Evolutionary conservation across 2,113 vertebrate species (phyloP), one percentile per base, ranked within the genome.

Genomic region (Trogon surrucura): DNA sequence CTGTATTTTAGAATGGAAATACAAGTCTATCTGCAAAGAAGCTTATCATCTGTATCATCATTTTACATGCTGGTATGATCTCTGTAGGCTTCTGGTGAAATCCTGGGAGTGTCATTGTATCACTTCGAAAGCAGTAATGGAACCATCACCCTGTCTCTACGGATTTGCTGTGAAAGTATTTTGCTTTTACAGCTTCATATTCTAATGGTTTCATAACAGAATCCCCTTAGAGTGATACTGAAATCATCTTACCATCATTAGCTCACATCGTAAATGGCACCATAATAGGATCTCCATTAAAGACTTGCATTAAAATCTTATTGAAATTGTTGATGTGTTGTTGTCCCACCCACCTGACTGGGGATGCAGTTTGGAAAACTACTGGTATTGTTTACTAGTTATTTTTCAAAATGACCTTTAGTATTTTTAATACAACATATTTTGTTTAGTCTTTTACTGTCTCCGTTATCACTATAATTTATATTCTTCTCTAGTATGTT

Each of bases 181-280:
- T 88, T 89, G 53, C 80, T 94, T 72, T 81, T 83, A 69, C 44
- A 91, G 70, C 32, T 95, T 96, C 83, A 4, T 77, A 66, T 41
- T 94, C 36, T 96, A 97, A 97, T 96, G 90, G 58, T 32, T 97
- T 96, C 73, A 80, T 96, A 97, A 97, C 95, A 80, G 94, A 93
- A 91, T 86, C 66, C 69, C 88, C 80, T 92, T 73, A 86, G 91
- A 94, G 41, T 91, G 58, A 75, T 84, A 91, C 1, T 91, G 84
- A 96, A 96, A 93, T 97, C 41, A 80, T 93, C 66, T 91, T 95
- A 36, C 93, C 66, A 57, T 92, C 90, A 92, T 92, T 87, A 97
- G 71, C 36, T 23, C 44, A 50, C 22, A 32, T 70, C 0, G 0
- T 85, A 96, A 96, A 94, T 93, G 95, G 36, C 26, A 85, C 17